Base-by-base conservation (phyloP, 64 coral and sea anemone species). In the Cladopsammia gracilis region DNA sequence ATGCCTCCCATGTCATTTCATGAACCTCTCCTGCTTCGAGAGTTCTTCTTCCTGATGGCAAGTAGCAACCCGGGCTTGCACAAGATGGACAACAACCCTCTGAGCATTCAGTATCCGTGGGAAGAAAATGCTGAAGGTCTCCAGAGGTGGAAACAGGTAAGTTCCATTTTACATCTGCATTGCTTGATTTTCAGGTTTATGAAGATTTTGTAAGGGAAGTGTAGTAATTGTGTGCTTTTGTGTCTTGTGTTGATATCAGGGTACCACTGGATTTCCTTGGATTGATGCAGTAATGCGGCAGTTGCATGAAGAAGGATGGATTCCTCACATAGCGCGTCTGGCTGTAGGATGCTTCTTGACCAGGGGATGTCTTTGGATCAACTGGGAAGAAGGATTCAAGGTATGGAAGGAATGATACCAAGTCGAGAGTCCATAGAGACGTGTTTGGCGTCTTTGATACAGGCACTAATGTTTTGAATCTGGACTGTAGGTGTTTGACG, bases 301-400 rank as follows among this genome's bases (percentile, higher is more conserved):
- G 52, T 65, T 98, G 7, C 87, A 71, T 8, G 58, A 81, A 58
- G 93, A 98, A 73, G 96, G 96, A 12, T 98, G 94, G 93, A 89
- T 93, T 24, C 94, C 95, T 76, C 62, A 98, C 62, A 7, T 96
- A 19, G 96, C 90, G 42, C 93, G 96, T 34, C 93, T 95, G 61
- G 96, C 96, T 20, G 94, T 95, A 3, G 96, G 93, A 25, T 96
- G 96, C 72, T 98, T 98, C 59, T 84, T 98, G 72, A 98, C 96
- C 8, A 80, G 93, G 50, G 96, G 96, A 19, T 98, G 96, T 79
- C 90, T 98, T 15, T 98, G 96, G 96, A 74, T 98, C 44, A 95
- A 73, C 86, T 98, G 96, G 96, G 96, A 98, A 66, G 96, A 98
- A 69, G 96, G 96, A 62, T 90, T 86, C 14, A 98, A 98, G 89